Conservation (phyloP, 2,797 vertebrate genomes). For the Enteromius treurensis region DNA sequence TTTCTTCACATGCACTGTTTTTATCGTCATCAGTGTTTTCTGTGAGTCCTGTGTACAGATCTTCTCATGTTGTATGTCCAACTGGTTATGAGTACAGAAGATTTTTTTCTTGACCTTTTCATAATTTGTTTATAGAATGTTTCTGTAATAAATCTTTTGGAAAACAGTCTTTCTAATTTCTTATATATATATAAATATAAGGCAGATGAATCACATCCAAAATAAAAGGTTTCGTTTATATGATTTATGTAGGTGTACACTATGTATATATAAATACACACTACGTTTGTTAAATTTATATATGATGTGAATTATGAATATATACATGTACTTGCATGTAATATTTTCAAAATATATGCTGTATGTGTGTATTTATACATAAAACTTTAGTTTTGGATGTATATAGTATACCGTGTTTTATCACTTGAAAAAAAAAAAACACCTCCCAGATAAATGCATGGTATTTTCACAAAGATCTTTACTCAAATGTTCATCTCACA, state of each 20-base stretch:
- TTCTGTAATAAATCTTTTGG: constrained; percentile 39
- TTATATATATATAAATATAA: no score
- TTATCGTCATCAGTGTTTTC: constrained; percentile 4
- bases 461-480: constrained; percentile 15
- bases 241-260: no score
- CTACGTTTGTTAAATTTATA: no score
- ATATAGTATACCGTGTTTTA: not conserved
- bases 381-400: no score
- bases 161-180: not conserved
- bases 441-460: not conserved
- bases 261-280: no score
- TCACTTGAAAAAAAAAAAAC: not conserved
- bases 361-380: no score
- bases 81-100: not conserved
- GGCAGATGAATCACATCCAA: no score
- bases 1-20: constrained; percentile 20
- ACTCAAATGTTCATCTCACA: constrained; percentile 8
- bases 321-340: no score
- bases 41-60: not conserved
- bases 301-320: no score
- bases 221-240: no score
- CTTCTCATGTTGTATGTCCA: not conserved
- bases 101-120: constrained; percentile 18
- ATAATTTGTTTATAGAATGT: constrained; percentile 25
- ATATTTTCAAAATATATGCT: no score